Evolutionary conservation across 2,113 vertebrate species (phyloP), one percentile per base, ranked within the genome.

Genomic region (Notechis scutatus): DNA sequence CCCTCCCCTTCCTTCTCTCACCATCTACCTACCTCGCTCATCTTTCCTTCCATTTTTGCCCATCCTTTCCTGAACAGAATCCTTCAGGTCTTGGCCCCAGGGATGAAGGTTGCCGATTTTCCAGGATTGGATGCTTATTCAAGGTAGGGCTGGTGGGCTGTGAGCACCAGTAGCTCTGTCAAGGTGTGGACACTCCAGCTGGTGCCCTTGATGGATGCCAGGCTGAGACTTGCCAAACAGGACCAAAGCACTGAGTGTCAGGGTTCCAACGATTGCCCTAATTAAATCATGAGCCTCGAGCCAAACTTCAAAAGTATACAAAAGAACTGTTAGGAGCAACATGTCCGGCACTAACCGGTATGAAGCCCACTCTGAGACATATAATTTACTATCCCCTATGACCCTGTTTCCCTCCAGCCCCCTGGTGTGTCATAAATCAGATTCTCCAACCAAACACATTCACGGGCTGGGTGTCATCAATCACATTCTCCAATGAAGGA

Each of bases 71-170:
- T 92, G 94, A 90, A 0, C 94, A 99, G 98, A 97, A 95, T 92
- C 91, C 5, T 52, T 93, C 95, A 0, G 74, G 94, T 0, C 12
- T 90, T 61, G 24, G 94, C 7, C 85, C 89, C 85, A 94, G 0
- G 89, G 97, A 96, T 94, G 97, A 97, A 8, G 90, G 61, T 0
- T 99, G 98, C 52, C 90, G 93, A 10, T 99, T 98, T 69, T 95
- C 97, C 93, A 96, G 96, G 39, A 94, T 98, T 0, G 98, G 98
- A 95, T 98, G 98, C 89, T 95, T 95, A 1, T 98, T 98, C 85
- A 97, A 96, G 98, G 98, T 99, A 56, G 64, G 61, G 1, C 0
- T 39, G 34, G 74, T 1, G 34, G 39, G 3, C 18, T 1, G 18
- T 21, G 74, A 21, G 34, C 6, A 81, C 5, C 34, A 39, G 34